Percentiles rank a stretch among this genome's conserved stretches.
Evolutionary conservation across 1,140 invertebrate genomes (phyloP).

Genomic region (Tetranychus cinnabarinus): DNA sequence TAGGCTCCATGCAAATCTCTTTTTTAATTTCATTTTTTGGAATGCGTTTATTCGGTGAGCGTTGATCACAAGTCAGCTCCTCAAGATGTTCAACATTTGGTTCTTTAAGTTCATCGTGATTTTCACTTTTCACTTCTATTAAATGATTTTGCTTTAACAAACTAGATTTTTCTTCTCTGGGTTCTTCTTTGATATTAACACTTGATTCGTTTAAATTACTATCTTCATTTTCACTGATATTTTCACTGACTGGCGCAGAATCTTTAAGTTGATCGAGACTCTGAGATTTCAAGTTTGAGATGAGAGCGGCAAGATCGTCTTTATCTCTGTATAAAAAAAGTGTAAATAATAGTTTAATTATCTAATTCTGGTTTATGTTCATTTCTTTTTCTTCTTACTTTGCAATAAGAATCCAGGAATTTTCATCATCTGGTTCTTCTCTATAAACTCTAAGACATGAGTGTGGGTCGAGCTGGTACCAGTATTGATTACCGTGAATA

Average conservation of each 20-base stretch:
- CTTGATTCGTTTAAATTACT: not conserved
- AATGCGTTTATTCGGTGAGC: not conserved
- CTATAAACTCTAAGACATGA: constrained; percentile 69
- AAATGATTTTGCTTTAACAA: not conserved
- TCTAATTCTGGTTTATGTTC: too few relatives aligned
- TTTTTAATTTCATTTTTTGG: not conserved
- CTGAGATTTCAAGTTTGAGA: constrained; percentile 33
- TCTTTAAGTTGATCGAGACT: constrained; percentile 5
- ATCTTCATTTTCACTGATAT: constrained; percentile 7
- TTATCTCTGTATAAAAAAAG: constrained; percentile 15
- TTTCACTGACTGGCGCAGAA: constrained; percentile 9
- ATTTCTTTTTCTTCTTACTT: not conserved
- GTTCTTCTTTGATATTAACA: not conserved
- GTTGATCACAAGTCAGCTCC: too few relatives aligned
- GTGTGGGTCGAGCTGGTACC: constrained; percentile 72
- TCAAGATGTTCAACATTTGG: too few relatives aligned
- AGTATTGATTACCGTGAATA: constrained; percentile 65
- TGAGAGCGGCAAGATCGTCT: constrained; percentile 45
- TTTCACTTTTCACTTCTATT: not conserved
- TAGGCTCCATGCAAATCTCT: not conserved
- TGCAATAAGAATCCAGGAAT: constrained; percentile 65
- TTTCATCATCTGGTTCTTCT: constrained; percentile 84
- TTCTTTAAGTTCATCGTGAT: too few relatives aligned
- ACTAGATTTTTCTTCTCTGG: not conserved
- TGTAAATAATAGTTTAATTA: not conserved